Percentiles rank a stretch among this genome's conserved stretches.
Evolutionary conservation across 1,140 invertebrate species (phyloP).

Genomic region (Schlechtendalia chinensis): DNA sequence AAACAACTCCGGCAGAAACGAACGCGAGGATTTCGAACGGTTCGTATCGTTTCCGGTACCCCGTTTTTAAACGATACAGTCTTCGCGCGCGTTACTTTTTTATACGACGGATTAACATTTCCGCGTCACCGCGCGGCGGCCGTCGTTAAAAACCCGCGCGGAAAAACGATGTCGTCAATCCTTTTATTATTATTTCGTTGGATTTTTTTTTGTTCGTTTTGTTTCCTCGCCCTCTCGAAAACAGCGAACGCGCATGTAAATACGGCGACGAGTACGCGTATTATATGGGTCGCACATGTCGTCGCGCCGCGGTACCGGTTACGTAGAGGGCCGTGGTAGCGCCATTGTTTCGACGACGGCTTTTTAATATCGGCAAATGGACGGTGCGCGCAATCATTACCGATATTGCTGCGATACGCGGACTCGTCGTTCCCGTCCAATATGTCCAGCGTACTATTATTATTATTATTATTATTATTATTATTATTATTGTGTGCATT

Average conservation of each 20-base stretch:
- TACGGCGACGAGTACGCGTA: neutral
- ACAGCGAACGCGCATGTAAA: neutral
- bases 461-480: too few species aligned
- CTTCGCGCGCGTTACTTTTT: neutral
- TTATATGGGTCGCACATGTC: conserved; percentile 13
- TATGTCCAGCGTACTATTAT: neutral
- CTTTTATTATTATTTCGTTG: conserved; percentile 26
- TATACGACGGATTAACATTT: conserved; percentile 18
- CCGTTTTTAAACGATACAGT: too few species aligned
- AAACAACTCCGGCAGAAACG: too few species aligned
- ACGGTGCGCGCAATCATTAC: neutral
- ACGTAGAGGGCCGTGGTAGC: neutral
- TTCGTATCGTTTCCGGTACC: too few species aligned
- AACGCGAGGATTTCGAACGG: too few species aligned
- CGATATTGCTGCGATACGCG: conserved; percentile 28
- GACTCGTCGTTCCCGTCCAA: conserved; percentile 2
- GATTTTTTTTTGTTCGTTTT: neutral
- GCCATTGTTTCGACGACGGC: conserved; percentile 21
- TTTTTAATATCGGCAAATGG: conserved; percentile 36
- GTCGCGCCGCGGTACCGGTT: neutral
- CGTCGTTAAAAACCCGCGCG: neutral
- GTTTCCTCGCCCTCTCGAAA: conserved; percentile 1
- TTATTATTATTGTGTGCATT: too few species aligned
- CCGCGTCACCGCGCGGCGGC: neutral
- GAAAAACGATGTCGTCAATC: conserved; percentile 8